These are phyloP conservation scores for Sinhomidia bicolor DNA, from an alignment of 2,888 invertebrate species.

Conservation along the genomic window DNA sequence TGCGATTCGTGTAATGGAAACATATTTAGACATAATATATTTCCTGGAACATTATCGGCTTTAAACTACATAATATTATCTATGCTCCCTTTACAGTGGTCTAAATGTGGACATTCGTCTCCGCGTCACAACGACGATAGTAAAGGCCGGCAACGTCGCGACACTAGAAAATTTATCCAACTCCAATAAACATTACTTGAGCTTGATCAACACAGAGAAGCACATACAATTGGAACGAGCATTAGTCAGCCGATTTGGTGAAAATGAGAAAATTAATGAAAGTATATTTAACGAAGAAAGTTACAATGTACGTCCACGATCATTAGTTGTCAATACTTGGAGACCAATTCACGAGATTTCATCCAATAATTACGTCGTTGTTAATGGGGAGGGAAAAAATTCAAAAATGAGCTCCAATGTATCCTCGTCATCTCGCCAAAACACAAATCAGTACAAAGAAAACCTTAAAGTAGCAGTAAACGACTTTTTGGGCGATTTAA, in stretches of 20 bases:
- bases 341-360: too few species aligned
- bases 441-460: too few species aligned
- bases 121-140: neutral
- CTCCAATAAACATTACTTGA: neutral
- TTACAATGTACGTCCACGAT: too few species aligned
- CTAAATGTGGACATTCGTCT: slow-evolving; percentile 14
- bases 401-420: too few species aligned
- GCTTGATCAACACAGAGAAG: neutral
- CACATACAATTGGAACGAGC: neutral
- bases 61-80: neutral
- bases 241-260: neutral
- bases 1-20: slow-evolving; percentile 75
- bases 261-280: neutral
- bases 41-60: neutral
- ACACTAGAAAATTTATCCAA: neutral
- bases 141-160: neutral
- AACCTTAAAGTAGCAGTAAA: neutral
- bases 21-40: neutral
- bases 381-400: too few species aligned
- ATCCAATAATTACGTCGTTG: too few species aligned
- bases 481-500: neutral
- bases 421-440: too few species aligned
- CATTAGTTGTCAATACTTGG: too few species aligned
- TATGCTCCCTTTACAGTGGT: neutral
- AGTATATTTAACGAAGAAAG: too few species aligned